phyloP scores from a whole-genome alignment of 1,140 invertebrate genomes.

The Meloidogyne chitwoodi region DNA sequence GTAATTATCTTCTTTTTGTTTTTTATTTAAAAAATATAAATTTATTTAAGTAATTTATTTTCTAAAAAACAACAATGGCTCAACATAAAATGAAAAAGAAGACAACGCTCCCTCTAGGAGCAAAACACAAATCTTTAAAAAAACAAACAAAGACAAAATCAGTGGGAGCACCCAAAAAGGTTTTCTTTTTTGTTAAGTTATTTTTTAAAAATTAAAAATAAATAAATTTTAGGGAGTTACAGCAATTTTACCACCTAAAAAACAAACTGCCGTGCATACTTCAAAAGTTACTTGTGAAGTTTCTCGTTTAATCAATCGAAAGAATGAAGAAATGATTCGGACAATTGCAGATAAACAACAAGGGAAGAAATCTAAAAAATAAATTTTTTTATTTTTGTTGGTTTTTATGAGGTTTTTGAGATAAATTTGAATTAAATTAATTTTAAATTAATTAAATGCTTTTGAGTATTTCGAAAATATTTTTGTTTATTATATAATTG shows the following conservation, averaged over 20 bases:
- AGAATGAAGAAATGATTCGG: constrained; percentile 46
- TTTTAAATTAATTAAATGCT: too few relatives aligned
- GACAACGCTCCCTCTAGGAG: constrained; percentile 37
- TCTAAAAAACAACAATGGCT: constrained; percentile 31
- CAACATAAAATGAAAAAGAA: constrained; percentile 46
- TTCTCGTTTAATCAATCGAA: constrained; percentile 43
- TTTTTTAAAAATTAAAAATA: neutral
- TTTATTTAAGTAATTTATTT: too few relatives aligned
- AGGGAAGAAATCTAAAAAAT: constrained; percentile 22
- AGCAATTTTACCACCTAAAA: constrained; percentile 15
- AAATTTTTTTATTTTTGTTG: neutral
- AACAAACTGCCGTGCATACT: constrained; percentile 9
- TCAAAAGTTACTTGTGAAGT: constrained; percentile 41
- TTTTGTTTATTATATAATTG: too few relatives aligned
- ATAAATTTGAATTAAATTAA: neutral
- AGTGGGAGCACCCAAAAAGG: constrained; percentile 35
- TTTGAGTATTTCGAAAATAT: too few relatives aligned
- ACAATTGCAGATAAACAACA: constrained; percentile 37
- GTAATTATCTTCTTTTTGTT: too few relatives aligned
- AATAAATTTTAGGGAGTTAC: neutral
- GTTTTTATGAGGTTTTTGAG: neutral
- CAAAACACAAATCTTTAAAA: constrained; percentile 41
- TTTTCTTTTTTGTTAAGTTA: neutral
- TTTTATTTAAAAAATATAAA: neutral
- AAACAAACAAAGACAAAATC: neutral